Percentiles rank a stretch among this genome's conserved stretches.
Conservation (phyloP, 2,888 invertebrate species). For the Torymus aiolomorphi region DNA sequence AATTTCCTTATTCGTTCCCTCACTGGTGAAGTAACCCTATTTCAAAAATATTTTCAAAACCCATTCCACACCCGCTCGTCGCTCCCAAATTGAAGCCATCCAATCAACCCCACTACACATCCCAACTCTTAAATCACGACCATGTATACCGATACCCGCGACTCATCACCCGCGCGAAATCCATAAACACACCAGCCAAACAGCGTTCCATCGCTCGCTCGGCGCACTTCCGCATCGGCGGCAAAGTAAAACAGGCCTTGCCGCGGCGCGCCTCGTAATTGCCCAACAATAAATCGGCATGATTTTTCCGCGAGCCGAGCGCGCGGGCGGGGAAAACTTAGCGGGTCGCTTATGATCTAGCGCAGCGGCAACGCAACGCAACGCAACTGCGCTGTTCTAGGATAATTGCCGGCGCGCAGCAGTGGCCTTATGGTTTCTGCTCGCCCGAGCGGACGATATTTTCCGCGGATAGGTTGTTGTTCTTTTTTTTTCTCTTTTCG, state of each 20-base stretch:
- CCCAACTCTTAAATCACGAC: too few species aligned
- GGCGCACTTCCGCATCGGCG: slow-evolving; percentile 32
- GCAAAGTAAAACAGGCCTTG: slow-evolving; percentile 38
- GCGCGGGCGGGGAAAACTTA: slow-evolving; percentile 13
- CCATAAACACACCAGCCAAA: too few species aligned
- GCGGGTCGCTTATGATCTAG: slow-evolving; percentile 53
- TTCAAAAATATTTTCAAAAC: too few species aligned
- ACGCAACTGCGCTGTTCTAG: background rate
- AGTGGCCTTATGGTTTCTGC: slow-evolving; percentile 25
- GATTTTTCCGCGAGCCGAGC: slow-evolving; percentile 39
- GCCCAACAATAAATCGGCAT: slow-evolving; percentile 51
- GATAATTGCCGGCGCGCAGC: background rate
- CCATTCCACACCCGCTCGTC: too few species aligned
- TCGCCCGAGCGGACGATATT: slow-evolving; percentile 44
- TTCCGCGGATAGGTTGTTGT: background rate
- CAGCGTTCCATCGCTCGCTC: background rate
- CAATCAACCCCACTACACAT: too few species aligned
- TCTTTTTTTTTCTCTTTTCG: background rate
- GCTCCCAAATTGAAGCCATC: too few species aligned
- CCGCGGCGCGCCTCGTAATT: slow-evolving; percentile 39
- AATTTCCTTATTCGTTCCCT: too few species aligned
- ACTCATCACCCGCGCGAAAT: too few species aligned
- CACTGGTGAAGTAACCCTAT: too few species aligned
- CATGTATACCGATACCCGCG: too few species aligned
- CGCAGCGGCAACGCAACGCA: slow-evolving; percentile 16